These are phyloP conservation scores for Notocelia uddmanniana DNA, from an alignment of 2,888 invertebrate species.

Conservation along the genomic window DNA sequence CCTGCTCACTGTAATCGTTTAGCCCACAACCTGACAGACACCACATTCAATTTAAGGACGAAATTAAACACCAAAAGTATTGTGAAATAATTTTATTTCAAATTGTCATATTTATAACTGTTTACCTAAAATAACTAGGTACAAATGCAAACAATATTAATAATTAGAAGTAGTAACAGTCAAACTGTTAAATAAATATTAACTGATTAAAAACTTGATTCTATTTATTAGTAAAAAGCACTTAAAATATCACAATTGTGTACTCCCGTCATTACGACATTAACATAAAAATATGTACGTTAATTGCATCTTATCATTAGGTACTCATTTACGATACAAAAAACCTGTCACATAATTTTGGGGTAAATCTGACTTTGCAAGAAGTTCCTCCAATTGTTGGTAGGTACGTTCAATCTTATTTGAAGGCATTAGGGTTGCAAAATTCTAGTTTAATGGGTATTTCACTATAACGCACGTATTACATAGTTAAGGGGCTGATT, in stretches of 20 bases:
- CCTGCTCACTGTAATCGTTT: slow-evolving; percentile 21
- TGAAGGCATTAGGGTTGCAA: neutral
- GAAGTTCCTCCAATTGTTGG: neutral
- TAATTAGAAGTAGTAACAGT: slow-evolving; percentile 39
- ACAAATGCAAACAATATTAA: slow-evolving; percentile 45
- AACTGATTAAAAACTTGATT: slow-evolving; percentile 53
- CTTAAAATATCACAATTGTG: slow-evolving; percentile 75
- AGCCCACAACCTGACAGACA: no score
- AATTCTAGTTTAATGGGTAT: neutral
- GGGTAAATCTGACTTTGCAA: neutral
- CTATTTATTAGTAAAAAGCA: slow-evolving; percentile 67
- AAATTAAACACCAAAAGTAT: neutral
- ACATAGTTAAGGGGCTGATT: no score
- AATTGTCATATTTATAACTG: slow-evolving; percentile 36
- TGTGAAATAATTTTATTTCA: slow-evolving; percentile 36
- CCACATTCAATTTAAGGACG: no score
- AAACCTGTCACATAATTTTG: neutral
- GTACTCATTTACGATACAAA: slow-evolving; percentile 6
- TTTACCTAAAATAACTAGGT: slow-evolving; percentile 40
- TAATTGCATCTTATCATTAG: slow-evolving; percentile 12
- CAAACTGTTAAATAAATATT: slow-evolving; percentile 45
- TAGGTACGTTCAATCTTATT: neutral
- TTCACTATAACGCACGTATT: no score
- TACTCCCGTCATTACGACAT: slow-evolving; percentile 51
- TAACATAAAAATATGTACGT: slow-evolving; percentile 29